These are phyloP conservation scores for Boloria selene DNA, from an alignment of 2,888 invertebrate species.

Conservation along the genomic window DNA sequence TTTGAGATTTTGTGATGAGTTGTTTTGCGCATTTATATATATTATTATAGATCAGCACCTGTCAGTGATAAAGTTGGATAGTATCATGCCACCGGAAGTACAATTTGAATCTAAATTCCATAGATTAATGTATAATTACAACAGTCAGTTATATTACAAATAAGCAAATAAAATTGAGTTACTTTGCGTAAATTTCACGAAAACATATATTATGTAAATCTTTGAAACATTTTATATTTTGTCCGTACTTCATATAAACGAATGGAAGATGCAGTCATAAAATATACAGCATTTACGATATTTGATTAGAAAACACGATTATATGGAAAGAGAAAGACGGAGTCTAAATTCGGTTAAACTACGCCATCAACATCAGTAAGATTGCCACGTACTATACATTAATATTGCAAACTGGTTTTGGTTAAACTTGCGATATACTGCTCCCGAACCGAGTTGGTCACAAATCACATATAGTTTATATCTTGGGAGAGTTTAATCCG, in stretches of 20 bases:
- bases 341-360: slow-evolving; percentile 26
- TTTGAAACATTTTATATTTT: not conserved
- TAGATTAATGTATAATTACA: no score
- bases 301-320: slow-evolving; percentile 14
- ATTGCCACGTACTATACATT: slow-evolving; percentile 72
- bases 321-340: slow-evolving; percentile 17
- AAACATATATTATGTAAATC: no score
- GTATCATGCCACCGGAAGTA: no score
- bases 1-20: no score
- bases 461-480: slow-evolving; percentile 43
- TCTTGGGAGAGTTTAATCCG: slow-evolving; percentile 25
- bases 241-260: not conserved
- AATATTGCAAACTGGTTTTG: slow-evolving; percentile 73
- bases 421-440: slow-evolving; percentile 72
- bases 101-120: no score
- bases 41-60: no score
- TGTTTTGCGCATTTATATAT: no score
- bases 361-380: slow-evolving; percentile 62
- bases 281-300: not conserved
- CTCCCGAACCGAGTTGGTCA: slow-evolving; percentile 61
- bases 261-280: not conserved
- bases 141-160: no score
- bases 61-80: no score
- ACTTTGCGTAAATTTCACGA: no score
- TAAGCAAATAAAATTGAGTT: no score